Conservation (phyloP, 2,797 vertebrate species). For the Aulostomus chinensis region DNA sequence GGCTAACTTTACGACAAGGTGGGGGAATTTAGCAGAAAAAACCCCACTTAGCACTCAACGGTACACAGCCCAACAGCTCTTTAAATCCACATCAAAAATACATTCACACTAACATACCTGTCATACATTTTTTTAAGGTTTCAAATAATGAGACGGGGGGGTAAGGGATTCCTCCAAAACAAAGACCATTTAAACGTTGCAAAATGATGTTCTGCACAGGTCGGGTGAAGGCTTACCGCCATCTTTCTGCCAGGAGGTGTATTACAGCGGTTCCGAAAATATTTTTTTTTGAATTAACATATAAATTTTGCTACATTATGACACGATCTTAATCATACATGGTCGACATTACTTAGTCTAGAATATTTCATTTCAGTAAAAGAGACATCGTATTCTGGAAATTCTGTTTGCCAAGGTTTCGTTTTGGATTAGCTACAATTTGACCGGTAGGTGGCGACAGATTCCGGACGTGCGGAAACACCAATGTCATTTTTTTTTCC, state of each 20-base stretch:
- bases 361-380: too few relatives aligned
- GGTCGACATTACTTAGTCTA: too few relatives aligned
- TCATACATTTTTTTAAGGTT: constrained; percentile 68
- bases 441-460: not conserved
- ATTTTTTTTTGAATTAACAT: too few relatives aligned
- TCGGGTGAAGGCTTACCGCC: constrained; percentile 26
- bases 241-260: constrained; percentile 11
- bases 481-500: not conserved
- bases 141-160: constrained; percentile 32
- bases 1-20: constrained; percentile 23
- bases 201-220: not conserved
- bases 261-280: not conserved
- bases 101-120: constrained; percentile 65
- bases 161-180: constrained; percentile 56
- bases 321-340: too few relatives aligned
- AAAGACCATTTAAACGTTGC: constrained; percentile 75
- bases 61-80: not conserved
- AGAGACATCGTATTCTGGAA: too few relatives aligned
- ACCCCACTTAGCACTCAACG: constrained; percentile 17
- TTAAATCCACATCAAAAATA: too few relatives aligned
- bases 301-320: too few relatives aligned
- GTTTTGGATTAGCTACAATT: too few relatives aligned
- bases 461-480: fast-evolving
- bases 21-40: constrained; percentile 18
- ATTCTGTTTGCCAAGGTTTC: too few relatives aligned